Percentiles rank a stretch among this genome's conserved stretches.
These are phyloP conservation scores for Osmerus eperlanus DNA, from an alignment of 2,113 vertebrate species.

Conservation along the genomic window DNA sequence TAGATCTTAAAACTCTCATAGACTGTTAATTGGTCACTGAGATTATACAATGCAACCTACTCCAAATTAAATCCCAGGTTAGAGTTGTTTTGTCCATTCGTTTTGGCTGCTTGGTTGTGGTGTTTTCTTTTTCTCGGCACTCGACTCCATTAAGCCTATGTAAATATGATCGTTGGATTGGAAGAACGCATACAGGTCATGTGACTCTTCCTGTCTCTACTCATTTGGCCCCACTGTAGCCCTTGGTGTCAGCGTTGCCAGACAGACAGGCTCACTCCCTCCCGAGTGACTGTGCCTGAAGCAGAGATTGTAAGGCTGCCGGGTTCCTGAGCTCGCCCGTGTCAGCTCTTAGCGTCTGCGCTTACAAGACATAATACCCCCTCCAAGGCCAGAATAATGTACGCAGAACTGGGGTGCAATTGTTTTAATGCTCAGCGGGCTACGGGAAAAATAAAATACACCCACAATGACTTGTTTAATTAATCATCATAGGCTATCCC, in stretches of 20 bases:
- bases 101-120: no score
- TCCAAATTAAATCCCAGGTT: no score
- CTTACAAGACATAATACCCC: slow-evolving; percentile 53
- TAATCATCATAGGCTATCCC: slow-evolving; percentile 46
- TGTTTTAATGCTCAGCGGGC: slow-evolving; percentile 51
- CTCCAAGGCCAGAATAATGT: slow-evolving; percentile 56
- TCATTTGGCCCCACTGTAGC: slow-evolving; percentile 57
- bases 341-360: slow-evolving; percentile 51
- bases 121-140: no score
- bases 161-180: no score
- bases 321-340: slow-evolving; percentile 49
- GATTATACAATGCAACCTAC: no score
- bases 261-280: slow-evolving; percentile 41
- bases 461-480: slow-evolving; percentile 40
- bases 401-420: slow-evolving; percentile 48
- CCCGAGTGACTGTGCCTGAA: slow-evolving; percentile 46
- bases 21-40: neutral
- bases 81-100: no score
- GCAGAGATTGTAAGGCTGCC: slow-evolving; percentile 50
- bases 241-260: slow-evolving; percentile 60
- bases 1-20: neutral
- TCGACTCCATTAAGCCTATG: no score
- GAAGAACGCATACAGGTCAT: slow-evolving; percentile 54
- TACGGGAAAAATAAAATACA: slow-evolving; percentile 47
- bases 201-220: slow-evolving; percentile 46